Conservation (phyloP, 2,797 vertebrate species). For the Enteromius fasciolatus region DNA sequence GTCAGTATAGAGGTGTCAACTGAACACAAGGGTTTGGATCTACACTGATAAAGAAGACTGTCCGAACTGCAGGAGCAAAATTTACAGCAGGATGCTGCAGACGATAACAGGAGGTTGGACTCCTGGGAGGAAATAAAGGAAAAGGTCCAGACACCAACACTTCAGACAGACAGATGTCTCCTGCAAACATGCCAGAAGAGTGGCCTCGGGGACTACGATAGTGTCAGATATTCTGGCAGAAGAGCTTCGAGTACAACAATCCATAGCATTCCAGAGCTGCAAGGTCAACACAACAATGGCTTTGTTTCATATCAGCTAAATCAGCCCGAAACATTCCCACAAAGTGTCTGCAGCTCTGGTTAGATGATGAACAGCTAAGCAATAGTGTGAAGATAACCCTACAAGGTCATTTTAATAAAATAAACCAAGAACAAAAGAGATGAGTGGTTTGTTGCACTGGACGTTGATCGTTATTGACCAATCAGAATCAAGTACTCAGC, state of each 20-base stretch:
- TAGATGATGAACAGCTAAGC: background rate
- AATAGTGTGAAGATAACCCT: background rate
- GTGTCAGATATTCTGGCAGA: constrained; percentile 32
- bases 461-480: background rate
- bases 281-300: constrained; percentile 30
- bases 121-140: constrained; percentile 23
- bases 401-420: background rate
- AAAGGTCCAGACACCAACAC: constrained; percentile 44
- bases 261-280: constrained; percentile 22
- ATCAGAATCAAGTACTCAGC: background rate
- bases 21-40: constrained; percentile 5
- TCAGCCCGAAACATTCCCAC: background rate
- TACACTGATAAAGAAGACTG: background rate
- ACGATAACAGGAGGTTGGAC: constrained; percentile 16
- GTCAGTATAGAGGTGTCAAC: background rate
- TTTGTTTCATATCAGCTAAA: constrained; percentile 31
- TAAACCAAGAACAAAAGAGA: background rate
- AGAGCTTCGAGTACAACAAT: constrained; percentile 23
- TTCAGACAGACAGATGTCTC: constrained; percentile 37
- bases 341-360: background rate
- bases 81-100: constrained; percentile 16
- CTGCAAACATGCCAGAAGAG: constrained; percentile 35
- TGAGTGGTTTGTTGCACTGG: background rate
- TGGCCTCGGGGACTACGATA: constrained; percentile 37
- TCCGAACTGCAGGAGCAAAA: background rate